Base-by-base conservation (phyloP, 2,888 invertebrate species). In the Clepsis dumicolana region DNA sequence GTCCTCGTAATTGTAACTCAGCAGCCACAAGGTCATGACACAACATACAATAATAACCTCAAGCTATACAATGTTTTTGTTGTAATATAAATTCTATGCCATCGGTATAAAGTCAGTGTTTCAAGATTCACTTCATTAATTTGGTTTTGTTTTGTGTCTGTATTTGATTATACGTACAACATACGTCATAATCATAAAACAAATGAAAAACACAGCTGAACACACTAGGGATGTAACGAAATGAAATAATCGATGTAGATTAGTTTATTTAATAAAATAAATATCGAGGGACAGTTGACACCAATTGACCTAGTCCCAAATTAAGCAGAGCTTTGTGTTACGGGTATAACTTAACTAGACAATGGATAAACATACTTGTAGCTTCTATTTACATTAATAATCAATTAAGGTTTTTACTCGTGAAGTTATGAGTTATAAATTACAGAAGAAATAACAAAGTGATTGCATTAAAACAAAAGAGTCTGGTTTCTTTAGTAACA, bases 201-300 rank as follows among this genome's bases (percentile, higher is more conserved):
- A 61, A 70, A 75, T 74, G 75, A 71, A 71, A 72, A 75, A 71
- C 64, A 68, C 72, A 72, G 65, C 64, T 64, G 67, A 48, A 50
- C 52, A 27, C 65, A 70, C 56, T 70, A 65, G 62, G 57, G 64
- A 48, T 71, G 59, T 41, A 48, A 44, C 53, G 1, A 16, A 32
- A 5, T 14, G 0, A 44, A 44, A 18, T 18, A 38, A 44, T 44
- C 44, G 44, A 44, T 44, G n/a, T 44, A 3, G 18, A 44, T 44
- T 5, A 18, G 1, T 44, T 18, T 18, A 18, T 44, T 16, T 29
- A 29, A n/a, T n/a, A n/a, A n/a, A n/a, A n/a, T n/a, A n/a, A n/a
- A n/a, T n/a, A n/a, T n/a, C n/a, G n/a, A n/a, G n/a, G n/a, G n/a
- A n/a, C n/a, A n/a, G n/a, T n/a, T n/a, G n/a, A n/a, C n/a, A n/a